Evolutionary conservation across 1,140 invertebrate species (phyloP).

Genomic region (Megathymus violae): DNA sequence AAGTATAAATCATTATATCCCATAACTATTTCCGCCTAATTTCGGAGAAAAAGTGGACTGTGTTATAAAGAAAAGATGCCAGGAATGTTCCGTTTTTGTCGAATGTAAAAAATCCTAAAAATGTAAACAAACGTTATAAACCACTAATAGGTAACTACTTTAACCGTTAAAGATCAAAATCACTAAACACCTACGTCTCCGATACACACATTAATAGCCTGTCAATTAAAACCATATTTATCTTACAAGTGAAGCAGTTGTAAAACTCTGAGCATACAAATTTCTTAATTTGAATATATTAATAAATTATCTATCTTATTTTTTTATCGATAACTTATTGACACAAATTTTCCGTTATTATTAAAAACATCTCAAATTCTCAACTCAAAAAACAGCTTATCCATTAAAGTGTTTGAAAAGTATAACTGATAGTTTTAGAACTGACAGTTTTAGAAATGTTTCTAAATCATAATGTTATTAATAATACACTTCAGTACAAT

Average conservation of each 20-base stretch:
- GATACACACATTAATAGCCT: not conserved
- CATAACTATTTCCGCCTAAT: too few relatives aligned
- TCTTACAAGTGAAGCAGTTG: slow-evolving; percentile 16
- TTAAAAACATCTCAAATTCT: not conserved
- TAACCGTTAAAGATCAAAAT: not conserved
- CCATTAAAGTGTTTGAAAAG: not conserved
- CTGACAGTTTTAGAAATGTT: too few relatives aligned
- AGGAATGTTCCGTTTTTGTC: too few relatives aligned
- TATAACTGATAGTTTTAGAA: too few relatives aligned
- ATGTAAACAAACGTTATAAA: not conserved
- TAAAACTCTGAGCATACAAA: slow-evolving; percentile 15
- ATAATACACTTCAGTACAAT: too few relatives aligned
- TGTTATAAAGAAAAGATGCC: too few relatives aligned
- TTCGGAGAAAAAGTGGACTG: too few relatives aligned
- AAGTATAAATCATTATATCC: too few relatives aligned
- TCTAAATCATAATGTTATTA: too few relatives aligned
- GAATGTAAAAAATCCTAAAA: not conserved
- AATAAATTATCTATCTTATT: slow-evolving; percentile 9
- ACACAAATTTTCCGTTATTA: not conserved
- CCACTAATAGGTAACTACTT: not conserved
- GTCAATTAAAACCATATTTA: slow-evolving; percentile 23
- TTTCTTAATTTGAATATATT: slow-evolving; percentile 24
- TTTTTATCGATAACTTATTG: slow-evolving; percentile 29
- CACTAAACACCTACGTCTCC: not conserved
- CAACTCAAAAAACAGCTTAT: too few relatives aligned